Conservation (phyloP, 2,113 vertebrate species). For the Phasianus colchicus region DNA sequence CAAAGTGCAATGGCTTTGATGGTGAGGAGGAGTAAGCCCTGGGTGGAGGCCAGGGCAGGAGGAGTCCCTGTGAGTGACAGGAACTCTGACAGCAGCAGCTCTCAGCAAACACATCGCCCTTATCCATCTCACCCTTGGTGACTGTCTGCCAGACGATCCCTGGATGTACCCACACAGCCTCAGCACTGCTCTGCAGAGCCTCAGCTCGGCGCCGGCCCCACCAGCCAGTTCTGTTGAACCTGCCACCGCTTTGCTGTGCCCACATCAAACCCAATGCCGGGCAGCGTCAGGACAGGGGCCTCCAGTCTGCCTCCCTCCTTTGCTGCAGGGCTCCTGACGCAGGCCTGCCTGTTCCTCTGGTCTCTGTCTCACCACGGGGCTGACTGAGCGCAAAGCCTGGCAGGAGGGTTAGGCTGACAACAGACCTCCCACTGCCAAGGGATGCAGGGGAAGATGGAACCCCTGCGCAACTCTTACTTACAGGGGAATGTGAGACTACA, state of each 20-base stretch:
- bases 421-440: neutral
- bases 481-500: neutral
- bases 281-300: neutral
- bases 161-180: neutral
- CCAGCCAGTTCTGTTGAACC: neutral
- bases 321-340: neutral
- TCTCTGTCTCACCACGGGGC: neutral
- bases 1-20: neutral
- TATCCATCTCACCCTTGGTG: neutral
- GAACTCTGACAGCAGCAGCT: neutral
- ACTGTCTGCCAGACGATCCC: accelerated
- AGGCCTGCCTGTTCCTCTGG: neutral
- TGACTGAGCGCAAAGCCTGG: neutral
- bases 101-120: neutral
- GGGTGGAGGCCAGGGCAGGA: neutral
- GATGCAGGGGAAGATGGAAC: neutral
- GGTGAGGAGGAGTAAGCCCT: neutral
- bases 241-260: accelerated
- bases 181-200: neutral
- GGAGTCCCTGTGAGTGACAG: neutral
- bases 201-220: accelerated
- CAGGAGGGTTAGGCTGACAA: neutral
- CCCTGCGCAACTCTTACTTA: neutral
- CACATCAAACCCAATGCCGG: neutral
- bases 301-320: neutral